These are phyloP conservation scores for Campopleginae sp. DNA, from an alignment of 2,888 invertebrate species.

Conservation along the genomic window DNA sequence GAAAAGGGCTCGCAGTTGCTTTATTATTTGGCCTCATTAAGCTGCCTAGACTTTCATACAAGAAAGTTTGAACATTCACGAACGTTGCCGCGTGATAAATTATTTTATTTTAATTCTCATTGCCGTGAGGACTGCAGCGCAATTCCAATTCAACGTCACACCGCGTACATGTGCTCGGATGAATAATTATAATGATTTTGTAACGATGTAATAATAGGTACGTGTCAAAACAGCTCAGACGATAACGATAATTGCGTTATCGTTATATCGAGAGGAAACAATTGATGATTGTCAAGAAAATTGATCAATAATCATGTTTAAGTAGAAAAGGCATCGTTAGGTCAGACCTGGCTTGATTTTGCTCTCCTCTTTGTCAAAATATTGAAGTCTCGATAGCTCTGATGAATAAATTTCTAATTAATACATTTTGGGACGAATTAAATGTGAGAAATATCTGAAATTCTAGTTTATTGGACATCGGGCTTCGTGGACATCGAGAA, in stretches of 20 bases:
- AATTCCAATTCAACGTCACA: conserved; percentile 36
- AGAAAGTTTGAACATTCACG: not conserved
- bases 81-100: not conserved
- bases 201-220: conserved; percentile 64
- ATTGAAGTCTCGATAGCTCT: not conserved
- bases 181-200: conserved; percentile 66
- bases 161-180: not conserved
- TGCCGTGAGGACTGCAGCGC: conserved; percentile 20
- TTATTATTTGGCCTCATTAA: too few relatives aligned
- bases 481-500: not conserved
- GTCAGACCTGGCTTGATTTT: not conserved
- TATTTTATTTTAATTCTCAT: conserved; percentile 2
- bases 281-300: not conserved
- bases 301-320: not conserved
- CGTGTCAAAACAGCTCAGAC: conserved; percentile 40
- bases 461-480: not conserved
- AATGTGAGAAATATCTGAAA: not conserved
- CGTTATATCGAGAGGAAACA: not conserved
- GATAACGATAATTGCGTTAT: conserved; percentile 50
- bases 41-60: not conserved
- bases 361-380: not conserved
- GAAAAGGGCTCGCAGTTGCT: not conserved
- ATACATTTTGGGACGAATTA: not conserved
- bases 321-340: conserved; percentile 7
- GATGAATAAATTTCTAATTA: not conserved